These are phyloP conservation scores for Anoplopoma fimbria DNA, from an alignment of 2,113 vertebrate species.

Conservation along the genomic window DNA sequence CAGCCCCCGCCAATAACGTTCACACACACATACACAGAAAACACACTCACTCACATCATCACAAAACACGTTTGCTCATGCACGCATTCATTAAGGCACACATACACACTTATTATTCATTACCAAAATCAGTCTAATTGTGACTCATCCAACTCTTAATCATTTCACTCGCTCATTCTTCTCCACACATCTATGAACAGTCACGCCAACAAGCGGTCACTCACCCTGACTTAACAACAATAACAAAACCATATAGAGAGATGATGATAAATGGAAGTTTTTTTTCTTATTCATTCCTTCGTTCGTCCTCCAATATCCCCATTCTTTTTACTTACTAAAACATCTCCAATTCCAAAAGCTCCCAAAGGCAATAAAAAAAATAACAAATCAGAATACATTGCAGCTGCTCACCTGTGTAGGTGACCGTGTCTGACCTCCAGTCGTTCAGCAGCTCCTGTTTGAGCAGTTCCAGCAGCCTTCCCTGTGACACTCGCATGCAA, in stretches of 20 bases:
- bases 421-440: constrained; percentile 30
- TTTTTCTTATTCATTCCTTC: neutral
- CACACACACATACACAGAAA: neutral
- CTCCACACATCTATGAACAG: constrained; percentile 16
- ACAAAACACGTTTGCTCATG: constrained; percentile 16
- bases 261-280: neutral
- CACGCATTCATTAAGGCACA: constrained; percentile 12
- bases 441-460: constrained; percentile 47
- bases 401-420: constrained; percentile 70
- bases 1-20: constrained; percentile 17
- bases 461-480: constrained; percentile 40
- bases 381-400: neutral
- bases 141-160: constrained; percentile 52
- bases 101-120: constrained; percentile 31
- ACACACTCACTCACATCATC: constrained; percentile 27
- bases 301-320: neutral
- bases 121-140: constrained; percentile 42
- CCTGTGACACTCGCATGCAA: constrained; percentile 56
- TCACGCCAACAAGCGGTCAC: constrained; percentile 17
- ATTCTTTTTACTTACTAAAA: neutral
- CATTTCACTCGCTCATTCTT: constrained; percentile 9
- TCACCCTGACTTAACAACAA: constrained; percentile 17
- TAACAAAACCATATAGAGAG: constrained; percentile 4
- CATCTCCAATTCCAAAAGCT: neutral
- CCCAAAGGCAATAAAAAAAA: neutral